Percentiles rank a stretch among this genome's conserved stretches.
Evolutionary conservation across 2,888 invertebrate genomes (phyloP).

Genomic region (Eumerus sabulonum): DNA sequence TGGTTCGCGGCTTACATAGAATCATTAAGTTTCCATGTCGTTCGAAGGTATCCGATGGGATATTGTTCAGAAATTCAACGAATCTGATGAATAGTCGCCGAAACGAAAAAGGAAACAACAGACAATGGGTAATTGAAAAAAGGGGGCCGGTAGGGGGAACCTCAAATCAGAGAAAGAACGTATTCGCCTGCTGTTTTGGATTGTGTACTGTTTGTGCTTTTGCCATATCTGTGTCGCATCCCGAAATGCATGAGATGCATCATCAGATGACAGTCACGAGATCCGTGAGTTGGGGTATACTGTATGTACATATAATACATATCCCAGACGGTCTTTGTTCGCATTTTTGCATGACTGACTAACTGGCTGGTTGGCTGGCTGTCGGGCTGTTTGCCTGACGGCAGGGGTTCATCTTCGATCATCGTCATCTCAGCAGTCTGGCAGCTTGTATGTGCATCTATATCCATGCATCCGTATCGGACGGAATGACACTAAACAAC

Average conservation of each 20-base stretch:
- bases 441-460: constrained; percentile 18
- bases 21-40: not conserved
- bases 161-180: constrained; percentile 54
- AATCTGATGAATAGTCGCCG: not conserved
- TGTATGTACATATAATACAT: constrained; percentile 1
- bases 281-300: constrained; percentile 4
- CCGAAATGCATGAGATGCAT: constrained; percentile 61
- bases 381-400: constrained; percentile 23
- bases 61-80: not conserved
- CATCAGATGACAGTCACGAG: constrained; percentile 57
- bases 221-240: constrained; percentile 41
- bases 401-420: constrained; percentile 62
- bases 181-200: constrained; percentile 60
- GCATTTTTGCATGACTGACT: constrained; percentile 39
- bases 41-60: not conserved
- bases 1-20: no score
- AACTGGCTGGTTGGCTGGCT: constrained; percentile 37
- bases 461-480: constrained; percentile 40
- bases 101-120: constrained; percentile 1
- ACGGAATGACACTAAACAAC: constrained; percentile 49
- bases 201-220: constrained; percentile 17
- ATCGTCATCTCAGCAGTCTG: constrained; percentile 23
- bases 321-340: constrained; percentile 58
- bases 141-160: no score
- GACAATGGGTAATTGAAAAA: constrained; percentile 55